Base-by-base conservation (phyloP, 2,888 invertebrate species). In the Drosophila eohydei region DNA sequence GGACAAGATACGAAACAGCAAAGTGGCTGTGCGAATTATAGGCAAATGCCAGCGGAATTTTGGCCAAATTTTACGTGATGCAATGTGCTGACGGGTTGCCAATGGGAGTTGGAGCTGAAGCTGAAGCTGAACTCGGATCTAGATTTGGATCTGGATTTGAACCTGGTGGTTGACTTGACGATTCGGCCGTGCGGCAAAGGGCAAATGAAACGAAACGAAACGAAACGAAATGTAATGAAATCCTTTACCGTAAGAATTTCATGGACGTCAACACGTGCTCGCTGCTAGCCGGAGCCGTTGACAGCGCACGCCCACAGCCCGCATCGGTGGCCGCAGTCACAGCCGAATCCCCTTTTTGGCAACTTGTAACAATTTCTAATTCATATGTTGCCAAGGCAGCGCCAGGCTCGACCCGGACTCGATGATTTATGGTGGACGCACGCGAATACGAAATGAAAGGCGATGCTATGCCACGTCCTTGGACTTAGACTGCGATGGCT, bases 241-340 rank as follows among this genome's bases (percentile, higher is more conserved):
- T 89, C 83, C 88, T 90, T 89, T 89, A 79, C 88, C 89, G 80
- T 87, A 90, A 85, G 82, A 89, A 89, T 90, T 91, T 91, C 81
- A 88, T 88, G 91, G 90, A 86, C 88, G 78, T 87, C 87, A 87
- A 86, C 88, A 88, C 88, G 86, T 86, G 80, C 84, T 71, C 72
- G 71, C 55, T 60, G 71, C 73, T 12, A 54, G 84, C 75, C 81
- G 77, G 63, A 52, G 43, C 72, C 70, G 83, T 76, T 83, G 88
- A 82, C 85, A 85, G 82, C 64, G 46, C 56, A 21, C 58, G 32
- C 38, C 32, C 26, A 28, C 28, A 50, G 32, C 36, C 34, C 34
- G 21, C 26, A 44, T 40, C 43, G n/a, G 59, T 7, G 64, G 38
- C 52, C 16, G 12, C 44, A 36, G 26, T 26, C 44, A 6, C n/a